phyloP scores from a whole-genome alignment of 1,140 invertebrate species.

The Bombus vancouverensis region DNA sequence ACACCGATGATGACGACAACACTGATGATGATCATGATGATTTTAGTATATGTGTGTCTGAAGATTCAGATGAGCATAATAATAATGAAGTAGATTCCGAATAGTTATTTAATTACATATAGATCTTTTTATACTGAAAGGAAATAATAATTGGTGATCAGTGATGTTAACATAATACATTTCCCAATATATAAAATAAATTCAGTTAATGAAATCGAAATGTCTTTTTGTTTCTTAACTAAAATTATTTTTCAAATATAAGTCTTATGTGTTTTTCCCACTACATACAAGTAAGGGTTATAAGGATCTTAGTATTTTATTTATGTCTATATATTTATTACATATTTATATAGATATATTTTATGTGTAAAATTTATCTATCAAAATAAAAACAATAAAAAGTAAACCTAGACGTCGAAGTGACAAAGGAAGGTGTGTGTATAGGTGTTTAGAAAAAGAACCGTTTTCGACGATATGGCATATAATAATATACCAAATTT shows the following conservation, averaged over 20 bases:
- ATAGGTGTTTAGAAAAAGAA: constrained; percentile 53
- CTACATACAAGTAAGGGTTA: constrained; percentile 29
- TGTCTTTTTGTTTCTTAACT: not conserved
- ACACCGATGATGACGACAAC: rapidly evolving
- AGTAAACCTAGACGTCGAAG: constrained; percentile 67
- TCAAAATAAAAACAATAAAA: constrained; percentile 77
- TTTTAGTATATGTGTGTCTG: not conserved
- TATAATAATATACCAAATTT: constrained; percentile 63
- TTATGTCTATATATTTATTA: constrained; percentile 80
- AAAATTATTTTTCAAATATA: constrained; percentile 3
- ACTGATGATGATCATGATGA: not conserved
- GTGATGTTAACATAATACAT: not conserved
- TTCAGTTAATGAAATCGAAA: not conserved
- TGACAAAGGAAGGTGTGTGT: constrained; percentile 59
- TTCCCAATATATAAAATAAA: not conserved
- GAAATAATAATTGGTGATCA: not conserved
- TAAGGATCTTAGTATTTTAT: constrained; percentile 78
- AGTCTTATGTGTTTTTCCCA: not conserved
- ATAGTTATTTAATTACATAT: not conserved
- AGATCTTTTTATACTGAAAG: not conserved
- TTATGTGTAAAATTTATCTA: constrained; percentile 79
- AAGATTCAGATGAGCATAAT: not conserved
- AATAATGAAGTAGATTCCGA: not conserved
- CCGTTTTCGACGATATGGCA: constrained; percentile 58
- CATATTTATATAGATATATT: constrained; percentile 80